Conservation (phyloP, 2,888 invertebrate genomes). For the Stenodema calcarata region DNA sequence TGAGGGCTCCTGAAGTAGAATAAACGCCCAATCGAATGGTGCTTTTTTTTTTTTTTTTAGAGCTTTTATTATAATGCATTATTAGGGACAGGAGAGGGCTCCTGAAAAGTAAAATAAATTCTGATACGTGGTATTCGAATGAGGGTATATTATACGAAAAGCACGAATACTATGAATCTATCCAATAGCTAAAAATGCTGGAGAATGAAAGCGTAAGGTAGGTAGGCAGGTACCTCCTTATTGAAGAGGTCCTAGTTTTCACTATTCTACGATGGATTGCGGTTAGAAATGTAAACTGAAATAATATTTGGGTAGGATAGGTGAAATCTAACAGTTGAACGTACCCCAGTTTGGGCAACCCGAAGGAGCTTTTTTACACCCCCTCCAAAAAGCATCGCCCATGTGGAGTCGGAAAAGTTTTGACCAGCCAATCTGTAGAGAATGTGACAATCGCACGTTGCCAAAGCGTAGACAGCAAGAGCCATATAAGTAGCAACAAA, state of each 20-base stretch:
- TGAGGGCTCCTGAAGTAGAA: no score
- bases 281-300: neutral
- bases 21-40: no score
- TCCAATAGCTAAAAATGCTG: no score
- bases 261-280: neutral
- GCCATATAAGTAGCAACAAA: slow-evolving; percentile 93
- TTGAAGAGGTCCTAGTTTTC: neutral
- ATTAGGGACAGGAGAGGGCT: no score
- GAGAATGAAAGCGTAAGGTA: no score
- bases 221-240: no score
- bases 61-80: no score
- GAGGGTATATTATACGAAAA: no score
- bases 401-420: slow-evolving; percentile 77
- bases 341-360: slow-evolving; percentile 70
- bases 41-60: no score
- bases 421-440: slow-evolving; percentile 87
- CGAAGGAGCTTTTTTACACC: slow-evolving; percentile 85
- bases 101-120: no score
- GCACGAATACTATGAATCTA: no score
- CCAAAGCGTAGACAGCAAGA: slow-evolving; percentile 88
- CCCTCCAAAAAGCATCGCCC: slow-evolving; percentile 86
- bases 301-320: neutral
- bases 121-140: no score
- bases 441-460: slow-evolving; percentile 92
- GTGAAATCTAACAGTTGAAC: neutral